Percentiles rank a stretch among this genome's conserved stretches.
phyloP scores from a whole-genome alignment of 2,797 vertebrate species.

The Phalloptychus januarius region DNA sequence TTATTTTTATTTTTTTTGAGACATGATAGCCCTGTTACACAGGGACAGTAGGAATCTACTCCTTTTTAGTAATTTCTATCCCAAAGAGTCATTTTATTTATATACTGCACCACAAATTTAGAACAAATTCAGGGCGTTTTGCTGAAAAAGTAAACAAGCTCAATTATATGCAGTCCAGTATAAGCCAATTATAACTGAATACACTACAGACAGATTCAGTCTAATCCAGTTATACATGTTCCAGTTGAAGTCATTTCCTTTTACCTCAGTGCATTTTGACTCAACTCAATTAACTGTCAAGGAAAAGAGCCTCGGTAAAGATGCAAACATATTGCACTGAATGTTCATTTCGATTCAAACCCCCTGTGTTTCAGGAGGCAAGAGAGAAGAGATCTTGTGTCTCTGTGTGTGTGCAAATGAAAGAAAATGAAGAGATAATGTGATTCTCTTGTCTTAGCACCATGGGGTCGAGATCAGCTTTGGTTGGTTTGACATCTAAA shows the following conservation, averaged over 20 bases:
- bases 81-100: not conserved
- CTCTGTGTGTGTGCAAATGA: not conserved
- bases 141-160: slow-evolving; percentile 2
- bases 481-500: slow-evolving; percentile 9
- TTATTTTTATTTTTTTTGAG: not conserved
- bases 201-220: not conserved
- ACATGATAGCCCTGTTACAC: not conserved
- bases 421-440: slow-evolving; percentile 7
- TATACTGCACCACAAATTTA: not conserved
- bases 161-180: not conserved
- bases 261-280: slow-evolving; percentile 2
- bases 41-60: not conserved
- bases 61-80: not conserved
- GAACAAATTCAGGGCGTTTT: not conserved
- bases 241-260: not conserved
- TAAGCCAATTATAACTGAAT: slow-evolving; percentile 3
- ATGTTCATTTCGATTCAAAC: slow-evolving; percentile 3
- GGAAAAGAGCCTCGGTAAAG: not conserved
- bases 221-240: slow-evolving; percentile 6
- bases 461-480: not conserved
- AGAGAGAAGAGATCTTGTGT: not conserved
- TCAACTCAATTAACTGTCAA: slow-evolving; percentile 1
- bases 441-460: slow-evolving; percentile 3
- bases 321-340: not conserved
- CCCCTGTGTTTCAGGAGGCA: not conserved